Conservation (phyloP, 2,888 invertebrate genomes). For the Pollenia amentaria region DNA sequence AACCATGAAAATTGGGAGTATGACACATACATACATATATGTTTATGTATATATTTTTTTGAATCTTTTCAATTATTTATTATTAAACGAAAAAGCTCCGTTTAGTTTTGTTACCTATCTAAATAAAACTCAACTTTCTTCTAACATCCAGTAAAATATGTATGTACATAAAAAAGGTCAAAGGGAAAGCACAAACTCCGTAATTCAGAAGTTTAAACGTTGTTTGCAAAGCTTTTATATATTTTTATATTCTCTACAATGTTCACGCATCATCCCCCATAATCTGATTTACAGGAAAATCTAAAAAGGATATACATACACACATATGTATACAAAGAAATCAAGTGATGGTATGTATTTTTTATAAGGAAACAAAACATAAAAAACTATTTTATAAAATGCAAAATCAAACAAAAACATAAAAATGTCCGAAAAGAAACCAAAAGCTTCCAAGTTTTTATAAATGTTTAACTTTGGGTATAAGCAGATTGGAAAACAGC, state of each 20-base stretch:
- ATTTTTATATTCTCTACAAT: slow-evolving; percentile 50
- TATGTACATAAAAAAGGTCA: not conserved
- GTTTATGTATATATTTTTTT: too few relatives aligned
- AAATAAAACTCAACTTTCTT: too few relatives aligned
- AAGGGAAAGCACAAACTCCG: not conserved
- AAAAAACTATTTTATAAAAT: slow-evolving; percentile 27
- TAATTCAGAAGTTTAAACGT: not conserved
- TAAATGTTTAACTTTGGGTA: slow-evolving; percentile 23
- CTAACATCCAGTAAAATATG: too few relatives aligned
- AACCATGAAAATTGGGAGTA: too few relatives aligned
- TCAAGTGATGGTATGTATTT: slow-evolving; percentile 65
- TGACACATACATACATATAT: too few relatives aligned
- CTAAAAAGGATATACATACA: slow-evolving; percentile 50
- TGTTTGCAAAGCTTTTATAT: slow-evolving; percentile 1
- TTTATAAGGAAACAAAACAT: slow-evolving; percentile 31
- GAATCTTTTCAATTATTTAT: too few relatives aligned
- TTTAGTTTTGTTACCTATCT: too few relatives aligned
- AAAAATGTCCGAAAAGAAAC: slow-evolving; percentile 1
- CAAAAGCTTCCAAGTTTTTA: slow-evolving; percentile 21
- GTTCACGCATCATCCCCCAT: slow-evolving; percentile 70
- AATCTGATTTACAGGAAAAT: slow-evolving; percentile 33
- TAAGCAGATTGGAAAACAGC: slow-evolving; percentile 19
- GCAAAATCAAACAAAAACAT: slow-evolving; percentile 35
- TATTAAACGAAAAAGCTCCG: too few relatives aligned
- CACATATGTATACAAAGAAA: slow-evolving; percentile 30